Conservation (phyloP, 2,888 invertebrate genomes). For the Tipula vernalis region DNA sequence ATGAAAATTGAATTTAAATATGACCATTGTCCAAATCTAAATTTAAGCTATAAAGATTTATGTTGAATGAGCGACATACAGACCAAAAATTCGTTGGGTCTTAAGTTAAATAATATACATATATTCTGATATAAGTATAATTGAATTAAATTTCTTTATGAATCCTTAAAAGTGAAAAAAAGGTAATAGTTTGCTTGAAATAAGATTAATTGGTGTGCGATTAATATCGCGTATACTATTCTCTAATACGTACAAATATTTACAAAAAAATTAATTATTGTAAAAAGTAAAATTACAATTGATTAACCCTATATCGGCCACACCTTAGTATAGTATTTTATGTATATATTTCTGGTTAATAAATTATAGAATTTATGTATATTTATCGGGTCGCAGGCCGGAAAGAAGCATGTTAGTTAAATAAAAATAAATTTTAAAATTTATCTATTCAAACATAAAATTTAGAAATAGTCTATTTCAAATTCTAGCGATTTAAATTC, state of each 20-base stretch:
- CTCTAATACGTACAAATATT: background rate
- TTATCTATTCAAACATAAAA: background rate
- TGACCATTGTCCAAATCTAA: too few relatives aligned
- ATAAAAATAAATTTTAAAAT: background rate
- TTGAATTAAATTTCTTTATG: too few relatives aligned
- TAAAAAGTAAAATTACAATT: background rate
- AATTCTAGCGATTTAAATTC: background rate
- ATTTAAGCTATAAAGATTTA: too few relatives aligned
- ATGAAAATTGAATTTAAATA: too few relatives aligned
- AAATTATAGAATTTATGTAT: background rate
- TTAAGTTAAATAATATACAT: too few relatives aligned
- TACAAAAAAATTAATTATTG: background rate
- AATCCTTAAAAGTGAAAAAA: too few relatives aligned
- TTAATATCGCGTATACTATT: too few relatives aligned
- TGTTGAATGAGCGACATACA: too few relatives aligned
- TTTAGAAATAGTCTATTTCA: background rate
- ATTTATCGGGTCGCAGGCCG: background rate
- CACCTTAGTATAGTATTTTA: background rate
- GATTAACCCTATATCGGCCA: background rate
- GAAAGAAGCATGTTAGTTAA: background rate
- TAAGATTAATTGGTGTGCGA: too few relatives aligned
- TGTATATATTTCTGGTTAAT: background rate
- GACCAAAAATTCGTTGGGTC: too few relatives aligned
- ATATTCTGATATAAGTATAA: too few relatives aligned
- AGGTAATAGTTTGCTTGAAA: too few relatives aligned